Evolutionary conservation across 2,113 vertebrate genomes (phyloP).

Genomic region (Gulo gulo): DNA sequence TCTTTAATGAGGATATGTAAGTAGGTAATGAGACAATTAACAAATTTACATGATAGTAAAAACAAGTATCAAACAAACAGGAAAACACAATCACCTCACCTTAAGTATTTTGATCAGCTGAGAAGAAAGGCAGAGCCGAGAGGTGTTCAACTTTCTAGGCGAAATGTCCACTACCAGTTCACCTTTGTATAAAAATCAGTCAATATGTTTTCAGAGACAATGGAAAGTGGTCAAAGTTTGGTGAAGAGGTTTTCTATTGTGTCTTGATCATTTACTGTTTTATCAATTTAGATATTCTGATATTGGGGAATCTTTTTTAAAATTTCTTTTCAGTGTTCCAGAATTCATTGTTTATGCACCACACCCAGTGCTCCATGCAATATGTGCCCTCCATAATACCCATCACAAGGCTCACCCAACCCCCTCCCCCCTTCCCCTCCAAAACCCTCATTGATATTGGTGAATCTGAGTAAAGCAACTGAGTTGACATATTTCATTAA

Average conservation of each 20-base stretch:
- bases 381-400: too few relatives aligned
- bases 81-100: background rate
- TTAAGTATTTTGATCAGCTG: background rate
- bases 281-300: background rate
- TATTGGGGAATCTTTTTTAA: too few relatives aligned
- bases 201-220: background rate
- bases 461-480: background rate
- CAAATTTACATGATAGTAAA: background rate
- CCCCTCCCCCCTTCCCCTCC: too few relatives aligned
- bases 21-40: background rate
- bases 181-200: background rate
- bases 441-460: background rate
- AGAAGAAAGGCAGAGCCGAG: background rate
- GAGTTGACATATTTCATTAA: background rate
- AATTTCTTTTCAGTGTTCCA: too few relatives aligned
- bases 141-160: background rate
- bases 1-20: background rate
- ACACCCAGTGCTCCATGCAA: too few relatives aligned
- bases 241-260: background rate
- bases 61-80: background rate
- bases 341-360: too few relatives aligned
- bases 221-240: background rate
- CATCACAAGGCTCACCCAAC: too few relatives aligned
- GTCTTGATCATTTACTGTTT: background rate
- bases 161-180: background rate